Evolutionary conservation across 92 coral and sea anemone species (phyloP), one percentile per base, ranked within the genome.

Genomic region (Montipora capitata): DNA sequence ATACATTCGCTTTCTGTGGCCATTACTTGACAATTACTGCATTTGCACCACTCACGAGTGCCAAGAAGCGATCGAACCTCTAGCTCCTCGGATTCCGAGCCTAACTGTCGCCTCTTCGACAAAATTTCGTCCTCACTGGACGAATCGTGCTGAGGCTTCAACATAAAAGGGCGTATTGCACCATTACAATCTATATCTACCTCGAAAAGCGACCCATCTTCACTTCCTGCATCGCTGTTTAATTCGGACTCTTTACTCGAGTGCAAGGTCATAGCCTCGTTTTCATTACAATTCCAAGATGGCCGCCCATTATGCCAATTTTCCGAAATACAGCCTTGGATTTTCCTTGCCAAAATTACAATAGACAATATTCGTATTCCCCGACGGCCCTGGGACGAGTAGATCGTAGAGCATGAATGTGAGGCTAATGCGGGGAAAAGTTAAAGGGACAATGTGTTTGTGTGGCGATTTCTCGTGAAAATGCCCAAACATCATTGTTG

Each of bases 261-360:
- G 15, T 72, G 57, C n/a, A 12, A 72, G 38, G 76, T 44, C 76
- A 44, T 44, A 43, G 76, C 16, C 76, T 72, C 76, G 38, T 17
- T 44, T 44, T 4, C 76, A 42, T 72, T 43, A 3, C 20, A 17
- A 10, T 15, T 15, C 4, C 20, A 72, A 72, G n/a, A 72, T 72
- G 76, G 76, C 76, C 7, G 76, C 76, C 16, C 62, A n/a, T n/a
- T n/a, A n/a, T n/a, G n/a, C n/a, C n/a, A n/a, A n/a, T n/a, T n/a
- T n/a, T n/a, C n/a, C n/a, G n/a, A n/a, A n/a, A n/a, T n/a, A n/a
- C n/a, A n/a, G n/a, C n/a, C n/a, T n/a, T n/a, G n/a, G n/a, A n/a
- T n/a, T n/a, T n/a, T n/a, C n/a, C n/a, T n/a, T n/a, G n/a, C n/a
- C n/a, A n/a, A n/a, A n/a, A n/a, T n/a, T n/a, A n/a, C n/a, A 20